Percentiles rank a stretch among this genome's conserved stretches.
These are phyloP conservation scores for Rhaphigaster nebulosa DNA, from an alignment of 2,888 invertebrate species.

Conservation along the genomic window DNA sequence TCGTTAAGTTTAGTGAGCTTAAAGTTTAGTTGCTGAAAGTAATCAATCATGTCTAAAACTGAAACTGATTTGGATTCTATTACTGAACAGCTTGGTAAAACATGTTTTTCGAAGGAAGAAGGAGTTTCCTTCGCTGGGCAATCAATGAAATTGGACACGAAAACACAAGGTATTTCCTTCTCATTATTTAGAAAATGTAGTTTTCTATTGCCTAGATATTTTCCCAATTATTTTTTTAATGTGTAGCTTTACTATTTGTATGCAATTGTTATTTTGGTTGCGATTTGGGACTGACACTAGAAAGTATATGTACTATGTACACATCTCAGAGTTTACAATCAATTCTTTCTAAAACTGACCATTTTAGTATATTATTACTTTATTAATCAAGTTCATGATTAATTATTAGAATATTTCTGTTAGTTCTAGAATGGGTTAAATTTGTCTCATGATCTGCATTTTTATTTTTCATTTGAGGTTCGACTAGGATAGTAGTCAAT, in stretches of 20 bases:
- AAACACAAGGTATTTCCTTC: slow-evolving; percentile 78
- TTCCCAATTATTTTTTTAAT: background rate
- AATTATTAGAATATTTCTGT: no score
- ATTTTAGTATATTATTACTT: no score
- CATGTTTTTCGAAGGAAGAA: slow-evolving; percentile 61
- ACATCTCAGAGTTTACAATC: no score
- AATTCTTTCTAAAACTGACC: no score
- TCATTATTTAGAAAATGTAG: background rate
- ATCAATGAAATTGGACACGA: slow-evolving; percentile 82
- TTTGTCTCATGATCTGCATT: no score
- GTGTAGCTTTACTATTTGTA: no score
- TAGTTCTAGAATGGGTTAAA: no score
- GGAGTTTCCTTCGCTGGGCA: slow-evolving; percentile 88
- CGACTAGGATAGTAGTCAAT: no score
- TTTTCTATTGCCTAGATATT: background rate
- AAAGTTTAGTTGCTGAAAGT: background rate
- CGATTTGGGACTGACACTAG: no score
- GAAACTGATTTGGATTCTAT: slow-evolving; percentile 51
- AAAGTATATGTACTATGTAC: background rate
- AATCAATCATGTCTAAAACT: slow-evolving; percentile 42
- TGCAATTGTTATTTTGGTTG: background rate
- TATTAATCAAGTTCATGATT: no score
- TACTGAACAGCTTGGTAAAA: slow-evolving; percentile 45
- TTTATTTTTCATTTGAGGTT: no score
- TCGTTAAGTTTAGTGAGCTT: slow-evolving; percentile 38